Evolutionary conservation across 2,888 invertebrate species (phyloP).

Genomic region (Eupithecia abbreviata): DNA sequence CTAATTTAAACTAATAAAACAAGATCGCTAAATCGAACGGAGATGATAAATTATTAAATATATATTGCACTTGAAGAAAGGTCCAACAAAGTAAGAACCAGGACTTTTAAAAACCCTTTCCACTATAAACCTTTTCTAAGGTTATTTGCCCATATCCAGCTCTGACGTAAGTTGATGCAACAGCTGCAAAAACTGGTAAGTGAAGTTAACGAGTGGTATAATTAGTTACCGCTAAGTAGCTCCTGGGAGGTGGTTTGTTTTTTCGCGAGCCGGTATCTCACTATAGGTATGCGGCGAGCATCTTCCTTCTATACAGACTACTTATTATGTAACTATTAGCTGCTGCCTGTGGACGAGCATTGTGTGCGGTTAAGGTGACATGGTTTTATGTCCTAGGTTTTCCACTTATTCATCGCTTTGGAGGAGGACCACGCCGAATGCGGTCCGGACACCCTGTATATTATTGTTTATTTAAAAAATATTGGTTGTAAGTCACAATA

Average conservation of each 20-base stretch:
- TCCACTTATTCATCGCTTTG: background rate
- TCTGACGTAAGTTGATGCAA: conserved; percentile 29
- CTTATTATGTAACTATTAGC: background rate
- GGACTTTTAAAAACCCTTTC: background rate
- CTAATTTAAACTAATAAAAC: no score
- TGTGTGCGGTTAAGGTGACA: background rate
- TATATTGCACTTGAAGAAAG: background rate
- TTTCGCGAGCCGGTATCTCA: conserved; percentile 34
- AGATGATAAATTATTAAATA: no score
- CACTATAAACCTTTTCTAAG: background rate
- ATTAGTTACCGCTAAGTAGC: conserved; percentile 45
- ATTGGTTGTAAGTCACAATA: no score
- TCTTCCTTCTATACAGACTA: conserved; percentile 11
- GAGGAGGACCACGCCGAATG: no score
- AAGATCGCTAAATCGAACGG: no score
- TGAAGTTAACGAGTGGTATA: conserved; percentile 40
- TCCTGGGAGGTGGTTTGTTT: conserved; percentile 38
- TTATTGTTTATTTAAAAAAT: no score
- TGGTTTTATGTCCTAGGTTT: background rate
- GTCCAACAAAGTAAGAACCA: background rate
- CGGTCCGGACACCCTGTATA: no score
- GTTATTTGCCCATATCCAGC: background rate
- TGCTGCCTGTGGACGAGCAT: background rate
- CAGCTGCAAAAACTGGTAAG: conserved; percentile 40
- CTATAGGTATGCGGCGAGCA: conserved; percentile 29